Evolutionary conservation across 2,113 vertebrate genomes (phyloP).

Genomic region (Plotosus lineatus): DNA sequence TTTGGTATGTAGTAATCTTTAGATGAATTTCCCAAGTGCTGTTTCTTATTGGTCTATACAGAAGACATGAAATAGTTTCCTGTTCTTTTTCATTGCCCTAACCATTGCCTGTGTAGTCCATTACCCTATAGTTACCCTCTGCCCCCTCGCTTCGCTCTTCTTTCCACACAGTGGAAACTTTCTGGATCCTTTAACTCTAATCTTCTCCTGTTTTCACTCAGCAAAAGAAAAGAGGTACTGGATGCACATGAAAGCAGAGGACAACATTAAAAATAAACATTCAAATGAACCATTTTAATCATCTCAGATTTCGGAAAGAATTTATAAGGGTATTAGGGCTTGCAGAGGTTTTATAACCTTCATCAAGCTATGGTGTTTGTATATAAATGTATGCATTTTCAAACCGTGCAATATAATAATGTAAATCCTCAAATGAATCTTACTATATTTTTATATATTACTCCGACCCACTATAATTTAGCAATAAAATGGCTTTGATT

Average conservation of each 20-base stretch:
- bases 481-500: constrained; percentile 13
- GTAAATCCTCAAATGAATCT: constrained; percentile 47
- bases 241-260: constrained; percentile 42
- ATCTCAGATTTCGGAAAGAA: constrained; percentile 50
- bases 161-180: constrained; percentile 54
- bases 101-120: constrained; percentile 44
- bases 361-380: constrained; percentile 31
- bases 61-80: constrained; percentile 38
- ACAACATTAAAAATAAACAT: constrained; percentile 53
- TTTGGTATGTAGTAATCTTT: constrained; percentile 30
- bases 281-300: constrained; percentile 52
- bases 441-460: constrained; percentile 28
- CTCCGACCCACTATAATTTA: constrained; percentile 32
- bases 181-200: constrained; percentile 32
- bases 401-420: constrained; percentile 28
- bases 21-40: constrained; percentile 24
- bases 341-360: constrained; percentile 41
- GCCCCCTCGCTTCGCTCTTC: constrained; percentile 8
- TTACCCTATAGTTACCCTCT: constrained; percentile 47
- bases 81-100: constrained; percentile 29
- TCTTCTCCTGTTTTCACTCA: constrained; percentile 44
- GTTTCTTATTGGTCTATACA: constrained; percentile 32
- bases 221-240: constrained; percentile 35
- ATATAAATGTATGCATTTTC: constrained; percentile 19
- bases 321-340: constrained; percentile 48